These are phyloP conservation scores for Phoeniculus purpureus DNA, from an alignment of 2,797 vertebrate species.

Conservation along the genomic window DNA sequence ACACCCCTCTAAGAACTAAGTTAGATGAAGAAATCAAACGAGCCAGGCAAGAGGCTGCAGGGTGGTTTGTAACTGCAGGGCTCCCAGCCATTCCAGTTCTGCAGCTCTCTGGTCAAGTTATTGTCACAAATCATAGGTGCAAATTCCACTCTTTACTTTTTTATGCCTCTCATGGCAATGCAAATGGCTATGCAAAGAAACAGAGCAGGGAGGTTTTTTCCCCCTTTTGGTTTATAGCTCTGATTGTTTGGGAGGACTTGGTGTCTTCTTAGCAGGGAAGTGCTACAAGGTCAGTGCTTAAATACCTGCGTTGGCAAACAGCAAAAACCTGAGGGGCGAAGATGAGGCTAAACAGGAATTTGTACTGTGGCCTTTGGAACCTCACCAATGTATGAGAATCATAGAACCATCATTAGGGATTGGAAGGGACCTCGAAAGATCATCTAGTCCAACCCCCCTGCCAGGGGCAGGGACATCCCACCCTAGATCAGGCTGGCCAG, in stretches of 20 bases:
- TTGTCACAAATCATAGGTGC: background rate
- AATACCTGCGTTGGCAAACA: background rate
- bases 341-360: background rate
- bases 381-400: background rate
- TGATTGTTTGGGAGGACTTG: background rate
- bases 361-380: background rate
- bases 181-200: background rate
- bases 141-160: background rate
- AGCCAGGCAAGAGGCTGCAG: background rate
- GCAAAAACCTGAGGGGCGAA: background rate
- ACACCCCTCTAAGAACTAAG: background rate
- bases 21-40: constrained; percentile 5
- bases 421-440: too few relatives aligned
- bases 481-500: too few relatives aligned
- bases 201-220: background rate
- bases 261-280: background rate
- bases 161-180: background rate
- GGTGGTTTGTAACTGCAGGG: background rate
- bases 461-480: too few relatives aligned
- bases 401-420: too few relatives aligned
- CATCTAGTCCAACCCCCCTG: too few relatives aligned
- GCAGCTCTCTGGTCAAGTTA: background rate
- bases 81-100: background rate
- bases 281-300: background rate
- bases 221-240: background rate